Evolutionary conservation across 2,888 invertebrate genomes (phyloP).

Genomic region (Calameuta filiformis): DNA sequence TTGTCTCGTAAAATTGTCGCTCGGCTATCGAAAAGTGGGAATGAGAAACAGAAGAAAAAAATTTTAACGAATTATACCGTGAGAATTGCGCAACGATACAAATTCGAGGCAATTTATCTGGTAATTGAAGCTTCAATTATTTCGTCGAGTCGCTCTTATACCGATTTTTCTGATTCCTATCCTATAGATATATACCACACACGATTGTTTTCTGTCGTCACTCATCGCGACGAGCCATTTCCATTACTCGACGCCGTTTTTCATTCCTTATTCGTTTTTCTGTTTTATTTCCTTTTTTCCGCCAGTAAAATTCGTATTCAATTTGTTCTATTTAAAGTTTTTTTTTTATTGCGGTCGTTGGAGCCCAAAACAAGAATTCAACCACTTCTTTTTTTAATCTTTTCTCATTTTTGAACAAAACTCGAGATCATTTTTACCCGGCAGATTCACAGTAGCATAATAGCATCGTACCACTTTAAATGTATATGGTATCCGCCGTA

Average conservation of each 20-base stretch:
- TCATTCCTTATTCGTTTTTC: background rate
- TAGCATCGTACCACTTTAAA: background rate
- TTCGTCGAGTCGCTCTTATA: conserved; percentile 32
- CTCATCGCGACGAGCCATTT: background rate
- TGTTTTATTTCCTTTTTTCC: background rate
- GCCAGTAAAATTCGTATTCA: background rate
- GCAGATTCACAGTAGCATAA: background rate
- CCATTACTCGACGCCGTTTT: background rate
- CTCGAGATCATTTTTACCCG: background rate
- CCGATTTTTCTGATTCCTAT: conserved; percentile 19
- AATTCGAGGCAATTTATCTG: conserved; percentile 46
- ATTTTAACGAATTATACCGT: conserved; percentile 11
- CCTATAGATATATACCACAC: background rate
- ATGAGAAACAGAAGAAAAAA: background rate
- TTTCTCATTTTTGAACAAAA: background rate
- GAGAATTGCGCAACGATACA: conserved; percentile 35
- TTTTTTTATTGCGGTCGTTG: background rate
- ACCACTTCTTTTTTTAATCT: background rate
- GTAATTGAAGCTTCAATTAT: conserved; percentile 50
- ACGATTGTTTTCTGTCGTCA: background rate
- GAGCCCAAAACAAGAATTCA: background rate
- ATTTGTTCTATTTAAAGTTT: background rate
- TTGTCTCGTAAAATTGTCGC: conserved; percentile 37
- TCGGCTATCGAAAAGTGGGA: background rate
- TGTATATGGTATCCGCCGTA: background rate